Evolutionary conservation across 1,140 invertebrate genomes (phyloP).

Genomic region (Drosophila ironensis): DNA sequence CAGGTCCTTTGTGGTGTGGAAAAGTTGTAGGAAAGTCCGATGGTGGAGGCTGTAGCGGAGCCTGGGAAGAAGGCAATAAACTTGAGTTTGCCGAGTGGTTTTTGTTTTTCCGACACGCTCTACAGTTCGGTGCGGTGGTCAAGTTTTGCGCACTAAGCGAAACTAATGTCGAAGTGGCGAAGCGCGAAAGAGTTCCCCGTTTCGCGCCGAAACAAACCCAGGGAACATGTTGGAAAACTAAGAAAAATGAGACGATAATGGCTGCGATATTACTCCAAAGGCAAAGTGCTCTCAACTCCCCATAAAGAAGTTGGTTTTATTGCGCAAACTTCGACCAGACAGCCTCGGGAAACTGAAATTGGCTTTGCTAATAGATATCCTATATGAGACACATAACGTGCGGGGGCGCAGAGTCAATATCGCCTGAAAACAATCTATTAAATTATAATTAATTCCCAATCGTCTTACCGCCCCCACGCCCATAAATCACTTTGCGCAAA

Average conservation of each 20-base stretch:
- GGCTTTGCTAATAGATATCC: conserved; percentile 25
- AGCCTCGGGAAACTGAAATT: conserved; percentile 18
- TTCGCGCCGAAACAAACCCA: neutral
- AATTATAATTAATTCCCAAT: neutral
- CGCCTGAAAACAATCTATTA: neutral
- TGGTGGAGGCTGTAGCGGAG: conserved; percentile 15
- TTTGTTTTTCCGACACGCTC: conserved; percentile 29
- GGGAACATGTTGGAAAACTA: conserved; percentile 53
- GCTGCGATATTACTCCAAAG: conserved; percentile 54
- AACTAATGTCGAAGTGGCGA: conserved; percentile 71
- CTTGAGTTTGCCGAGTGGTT: conserved; percentile 64
- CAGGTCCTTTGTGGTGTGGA: conserved; percentile 47
- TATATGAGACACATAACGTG: neutral
- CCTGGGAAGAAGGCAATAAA: conserved; percentile 55
- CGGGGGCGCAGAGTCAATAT: no score
- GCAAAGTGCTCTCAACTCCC: conserved; percentile 34
- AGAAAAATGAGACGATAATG: conserved; percentile 74
- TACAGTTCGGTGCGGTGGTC: conserved; percentile 49
- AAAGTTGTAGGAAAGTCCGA: conserved; percentile 14
- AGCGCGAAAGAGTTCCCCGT: conserved; percentile 60
- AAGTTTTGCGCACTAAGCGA: conserved; percentile 68
- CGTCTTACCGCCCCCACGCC: neutral
- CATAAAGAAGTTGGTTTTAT: conserved; percentile 55
- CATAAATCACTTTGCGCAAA: conserved; percentile 33
- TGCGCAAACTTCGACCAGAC: conserved; percentile 26